Evolutionary conservation across 2,113 vertebrate species (phyloP).

Genomic region (Lepidothrix coronata): DNA sequence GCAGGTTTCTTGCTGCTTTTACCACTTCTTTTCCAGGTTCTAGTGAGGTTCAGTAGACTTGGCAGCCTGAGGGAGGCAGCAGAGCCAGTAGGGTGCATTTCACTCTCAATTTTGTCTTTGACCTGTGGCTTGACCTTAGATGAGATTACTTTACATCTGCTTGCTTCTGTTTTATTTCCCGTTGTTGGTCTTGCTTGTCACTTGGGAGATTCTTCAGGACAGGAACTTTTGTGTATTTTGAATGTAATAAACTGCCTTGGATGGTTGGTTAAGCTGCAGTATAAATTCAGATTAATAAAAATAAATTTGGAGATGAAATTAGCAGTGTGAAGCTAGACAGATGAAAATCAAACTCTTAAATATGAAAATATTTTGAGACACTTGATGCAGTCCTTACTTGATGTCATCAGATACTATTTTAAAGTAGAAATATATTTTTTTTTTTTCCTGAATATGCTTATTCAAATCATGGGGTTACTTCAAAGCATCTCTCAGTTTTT

Average conservation of each 20-base stretch:
- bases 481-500: not conserved
- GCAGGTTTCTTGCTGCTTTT: not conserved
- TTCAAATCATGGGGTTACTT: not conserved
- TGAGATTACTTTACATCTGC: not conserved
- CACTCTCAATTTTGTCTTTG: not conserved
- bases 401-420: not conserved
- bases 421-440: not conserved
- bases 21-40: not conserved
- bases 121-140: not conserved
- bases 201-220: not conserved
- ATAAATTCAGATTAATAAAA: not conserved
- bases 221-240: not conserved
- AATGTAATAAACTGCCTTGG: not conserved
- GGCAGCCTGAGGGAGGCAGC: not conserved
- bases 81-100: not conserved
- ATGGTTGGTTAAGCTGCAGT: not conserved
- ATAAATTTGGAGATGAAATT: not conserved
- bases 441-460: not conserved
- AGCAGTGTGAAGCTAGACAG: not conserved
- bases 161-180: conserved; percentile 22
- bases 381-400: not conserved
- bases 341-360: not conserved
- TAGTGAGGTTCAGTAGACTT: not conserved
- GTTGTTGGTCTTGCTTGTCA: not conserved
- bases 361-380: not conserved